Evolutionary conservation across 2,888 invertebrate species (phyloP).

Genomic region (Blastobasis adustella): DNA sequence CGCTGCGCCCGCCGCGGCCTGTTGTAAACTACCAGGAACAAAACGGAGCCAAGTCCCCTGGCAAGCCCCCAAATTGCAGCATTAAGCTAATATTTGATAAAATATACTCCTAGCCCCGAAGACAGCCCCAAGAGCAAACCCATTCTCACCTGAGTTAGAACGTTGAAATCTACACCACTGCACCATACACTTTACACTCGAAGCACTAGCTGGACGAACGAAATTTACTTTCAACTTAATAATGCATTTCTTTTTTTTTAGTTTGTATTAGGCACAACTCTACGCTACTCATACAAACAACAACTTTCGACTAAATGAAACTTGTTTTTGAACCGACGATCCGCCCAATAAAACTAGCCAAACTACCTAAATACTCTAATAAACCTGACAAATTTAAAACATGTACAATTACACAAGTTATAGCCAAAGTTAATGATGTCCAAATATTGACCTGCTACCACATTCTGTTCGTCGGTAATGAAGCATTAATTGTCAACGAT

Average conservation of each 20-base stretch:
- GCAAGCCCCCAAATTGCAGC: conserved; percentile 39
- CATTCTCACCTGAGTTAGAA: no score
- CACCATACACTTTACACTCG: conserved; percentile 3
- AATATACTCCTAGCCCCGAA: neutral
- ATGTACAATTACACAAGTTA: neutral
- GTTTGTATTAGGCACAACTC: no score
- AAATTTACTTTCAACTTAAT: neutral
- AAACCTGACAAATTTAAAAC: neutral
- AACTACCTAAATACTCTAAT: neutral
- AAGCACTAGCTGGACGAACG: neutral
- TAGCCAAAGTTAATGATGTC: conserved; percentile 5
- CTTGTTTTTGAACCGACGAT: no score
- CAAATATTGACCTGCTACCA: conserved; percentile 10
- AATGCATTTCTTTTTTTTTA: no score
- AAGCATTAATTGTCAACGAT: conserved; percentile 9
- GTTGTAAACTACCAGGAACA: conserved; percentile 6
- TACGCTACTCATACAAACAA: no score
- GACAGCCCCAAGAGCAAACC: no score
- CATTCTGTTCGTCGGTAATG: conserved; percentile 11
- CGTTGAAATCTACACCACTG: conserved; percentile 3
- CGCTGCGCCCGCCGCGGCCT: conserved; percentile 2
- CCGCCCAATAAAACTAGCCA: no score
- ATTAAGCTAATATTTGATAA: conserved; percentile 49
- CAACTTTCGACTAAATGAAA: no score
- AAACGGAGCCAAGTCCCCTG: conserved; percentile 36